These are phyloP conservation scores for Leptura quadrifasciata DNA, from an alignment of 2,888 invertebrate genomes.

Conservation along the genomic window DNA sequence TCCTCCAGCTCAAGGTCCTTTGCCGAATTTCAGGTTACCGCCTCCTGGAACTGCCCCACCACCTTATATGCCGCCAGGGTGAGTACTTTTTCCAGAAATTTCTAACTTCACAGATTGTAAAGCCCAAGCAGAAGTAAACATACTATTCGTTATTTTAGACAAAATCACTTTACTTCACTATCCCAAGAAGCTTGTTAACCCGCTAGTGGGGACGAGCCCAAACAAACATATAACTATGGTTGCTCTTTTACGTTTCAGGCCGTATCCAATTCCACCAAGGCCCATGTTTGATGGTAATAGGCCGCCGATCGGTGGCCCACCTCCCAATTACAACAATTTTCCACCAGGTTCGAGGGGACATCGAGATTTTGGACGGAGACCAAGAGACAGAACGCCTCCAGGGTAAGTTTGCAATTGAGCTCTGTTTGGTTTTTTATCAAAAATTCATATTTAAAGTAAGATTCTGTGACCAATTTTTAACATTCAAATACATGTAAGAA, in stretches of 20 bases:
- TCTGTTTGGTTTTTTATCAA: neutral
- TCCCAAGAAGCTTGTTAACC: no score
- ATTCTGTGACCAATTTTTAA: no score
- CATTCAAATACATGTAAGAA: no score
- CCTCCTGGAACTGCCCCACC: slow-evolving; percentile 69
- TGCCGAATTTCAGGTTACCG: slow-evolving; percentile 71
- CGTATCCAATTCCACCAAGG: slow-evolving; percentile 67
- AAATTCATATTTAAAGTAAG: no score
- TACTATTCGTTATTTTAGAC: no score
- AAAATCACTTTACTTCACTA: no score
- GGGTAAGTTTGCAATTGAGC: slow-evolving; percentile 70
- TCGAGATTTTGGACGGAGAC: slow-evolving; percentile 68
- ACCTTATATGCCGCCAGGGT: slow-evolving; percentile 70
- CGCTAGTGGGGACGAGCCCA: no score
- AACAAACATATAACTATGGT: no score
- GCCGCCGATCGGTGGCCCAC: slow-evolving; percentile 69
- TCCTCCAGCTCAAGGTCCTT: slow-evolving; percentile 68
- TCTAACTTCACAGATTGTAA: neutral
- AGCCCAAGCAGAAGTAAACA: no score
- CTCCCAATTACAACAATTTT: slow-evolving; percentile 65
- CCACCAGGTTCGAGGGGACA: slow-evolving; percentile 62
- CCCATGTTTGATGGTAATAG: slow-evolving; percentile 69
- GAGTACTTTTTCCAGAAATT: slow-evolving; percentile 52
- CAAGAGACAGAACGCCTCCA: slow-evolving; percentile 72
- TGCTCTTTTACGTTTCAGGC: slow-evolving; percentile 56